Evolutionary conservation across 2,888 invertebrate species (phyloP).

Genomic region (Drosophila longiperda): DNA sequence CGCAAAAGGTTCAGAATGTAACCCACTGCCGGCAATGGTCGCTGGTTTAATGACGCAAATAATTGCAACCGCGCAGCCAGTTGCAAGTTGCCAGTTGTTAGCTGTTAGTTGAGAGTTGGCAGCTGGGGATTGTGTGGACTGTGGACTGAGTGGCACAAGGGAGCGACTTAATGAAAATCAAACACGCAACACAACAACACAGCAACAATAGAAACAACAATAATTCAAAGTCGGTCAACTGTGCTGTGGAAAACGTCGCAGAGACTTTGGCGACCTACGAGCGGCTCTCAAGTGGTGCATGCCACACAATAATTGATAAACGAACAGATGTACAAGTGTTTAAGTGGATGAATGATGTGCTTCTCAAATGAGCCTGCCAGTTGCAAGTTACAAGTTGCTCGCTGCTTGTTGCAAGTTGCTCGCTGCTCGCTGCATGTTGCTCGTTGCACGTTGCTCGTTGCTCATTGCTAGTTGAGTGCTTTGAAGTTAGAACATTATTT

Average conservation of each 20-base stretch:
- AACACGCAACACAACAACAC: conserved; percentile 55
- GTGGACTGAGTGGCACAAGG: conserved; percentile 47
- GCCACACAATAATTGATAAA: conserved; percentile 74
- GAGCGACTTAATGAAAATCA: conserved; percentile 78
- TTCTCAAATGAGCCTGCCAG: conserved; percentile 26
- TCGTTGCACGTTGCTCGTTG: conserved; percentile 5
- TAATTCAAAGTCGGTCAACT: conserved; percentile 64
- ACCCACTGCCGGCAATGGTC: conserved; percentile 55
- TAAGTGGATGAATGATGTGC: conserved; percentile 67
- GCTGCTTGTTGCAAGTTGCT: conserved; percentile 9
- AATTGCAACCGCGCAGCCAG: conserved; percentile 60
- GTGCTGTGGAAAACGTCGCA: conserved; percentile 58
- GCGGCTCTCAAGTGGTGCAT: conserved; percentile 56
- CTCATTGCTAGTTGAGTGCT: conserved; percentile 25
- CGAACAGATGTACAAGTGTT: conserved; percentile 80
- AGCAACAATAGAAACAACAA: conserved; percentile 27
- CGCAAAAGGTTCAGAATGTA: conserved; percentile 71
- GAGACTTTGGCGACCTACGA: conserved; percentile 28
- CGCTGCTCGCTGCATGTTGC: conserved; percentile 18
- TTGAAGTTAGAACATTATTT: conserved; percentile 41
- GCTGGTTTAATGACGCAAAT: conserved; percentile 75
- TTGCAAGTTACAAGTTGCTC: conserved; percentile 18
- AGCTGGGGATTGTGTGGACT: conserved; percentile 38
- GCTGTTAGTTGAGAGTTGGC: conserved; percentile 21
- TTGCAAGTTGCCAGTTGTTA: conserved; percentile 44